Evolutionary conservation across 2,113 vertebrate species (phyloP).

Genomic region (Aptenodytes forsteri): DNA sequence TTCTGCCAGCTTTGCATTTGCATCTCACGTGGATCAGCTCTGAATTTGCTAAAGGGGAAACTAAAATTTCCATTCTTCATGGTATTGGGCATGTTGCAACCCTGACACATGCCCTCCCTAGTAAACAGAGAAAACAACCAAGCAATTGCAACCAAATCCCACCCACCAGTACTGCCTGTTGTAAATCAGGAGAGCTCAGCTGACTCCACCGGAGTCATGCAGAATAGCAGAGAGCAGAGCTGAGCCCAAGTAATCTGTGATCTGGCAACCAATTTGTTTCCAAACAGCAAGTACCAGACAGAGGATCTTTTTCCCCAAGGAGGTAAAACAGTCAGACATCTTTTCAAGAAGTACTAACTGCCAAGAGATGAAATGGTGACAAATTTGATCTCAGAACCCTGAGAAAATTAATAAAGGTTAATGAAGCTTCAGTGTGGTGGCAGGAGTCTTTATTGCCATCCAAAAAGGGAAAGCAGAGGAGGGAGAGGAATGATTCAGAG

Average conservation of each 20-base stretch:
- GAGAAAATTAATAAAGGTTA: conserved; percentile 65
- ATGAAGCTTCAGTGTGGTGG: conserved; percentile 45
- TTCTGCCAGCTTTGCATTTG: background rate
- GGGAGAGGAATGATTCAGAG: conserved; percentile 52
- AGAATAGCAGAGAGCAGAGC: background rate
- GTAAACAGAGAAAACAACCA: background rate
- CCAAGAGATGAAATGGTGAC: conserved; percentile 34
- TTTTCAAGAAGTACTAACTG: conserved; percentile 13
- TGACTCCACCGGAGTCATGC: background rate
- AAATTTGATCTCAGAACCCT: conserved; percentile 15
- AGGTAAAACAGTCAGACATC: conserved; percentile 26
- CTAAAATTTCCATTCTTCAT: background rate
- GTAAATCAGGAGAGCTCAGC: background rate
- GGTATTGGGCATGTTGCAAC: background rate
- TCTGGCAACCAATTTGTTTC: conserved; percentile 53
- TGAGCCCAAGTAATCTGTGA: background rate
- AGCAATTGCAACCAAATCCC: background rate
- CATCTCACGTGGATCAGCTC: background rate
- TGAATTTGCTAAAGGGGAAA: background rate
- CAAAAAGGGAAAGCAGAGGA: conserved; percentile 56
- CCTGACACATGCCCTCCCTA: background rate
- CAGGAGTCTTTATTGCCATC: conserved; percentile 12
- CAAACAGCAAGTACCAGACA: conserved; percentile 30
- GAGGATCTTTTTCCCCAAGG: background rate
- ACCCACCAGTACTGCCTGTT: background rate